These are phyloP conservation scores for Anoplius nigerrimus DNA, from an alignment of 2,888 invertebrate genomes.

Conservation along the genomic window DNA sequence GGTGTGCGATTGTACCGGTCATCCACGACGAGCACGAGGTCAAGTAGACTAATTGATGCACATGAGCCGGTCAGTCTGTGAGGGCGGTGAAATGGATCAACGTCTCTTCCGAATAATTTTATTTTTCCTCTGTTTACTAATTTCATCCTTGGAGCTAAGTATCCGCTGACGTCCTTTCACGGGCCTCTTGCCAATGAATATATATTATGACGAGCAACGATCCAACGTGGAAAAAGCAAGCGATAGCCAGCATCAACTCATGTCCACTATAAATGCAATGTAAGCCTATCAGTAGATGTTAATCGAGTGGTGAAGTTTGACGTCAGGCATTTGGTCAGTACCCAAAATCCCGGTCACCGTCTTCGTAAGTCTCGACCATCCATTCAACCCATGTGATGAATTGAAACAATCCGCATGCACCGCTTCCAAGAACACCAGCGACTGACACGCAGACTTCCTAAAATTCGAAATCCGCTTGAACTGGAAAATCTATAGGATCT, in stretches of 20 bases:
- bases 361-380: conserved; percentile 15
- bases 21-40: conserved; percentile 62
- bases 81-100: too few species aligned
- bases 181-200: too few species aligned
- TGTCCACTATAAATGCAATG: too few species aligned
- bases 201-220: neutral
- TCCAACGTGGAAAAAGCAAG: too few species aligned
- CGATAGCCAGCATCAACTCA: too few species aligned
- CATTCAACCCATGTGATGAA: conserved; percentile 48
- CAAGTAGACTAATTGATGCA: conserved; percentile 68
- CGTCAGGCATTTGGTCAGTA: too few species aligned
- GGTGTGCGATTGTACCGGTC: conserved; percentile 59
- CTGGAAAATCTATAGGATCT: neutral
- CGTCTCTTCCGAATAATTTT: too few species aligned
- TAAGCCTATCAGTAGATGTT: neutral
- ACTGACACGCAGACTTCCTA: conserved; percentile 54
- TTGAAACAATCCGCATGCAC: conserved; percentile 49
- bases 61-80: too few species aligned
- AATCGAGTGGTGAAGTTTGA: neutral
- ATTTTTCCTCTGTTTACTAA: too few species aligned
- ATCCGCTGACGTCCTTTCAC: neutral
- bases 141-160: neutral
- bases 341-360: neutral
- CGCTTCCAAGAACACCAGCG: conserved; percentile 46
- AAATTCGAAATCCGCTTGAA: neutral